Evolutionary conservation across 2,888 invertebrate genomes (phyloP), one percentile per base, ranked within the genome.

Genomic region (Rhingia rostrata): DNA sequence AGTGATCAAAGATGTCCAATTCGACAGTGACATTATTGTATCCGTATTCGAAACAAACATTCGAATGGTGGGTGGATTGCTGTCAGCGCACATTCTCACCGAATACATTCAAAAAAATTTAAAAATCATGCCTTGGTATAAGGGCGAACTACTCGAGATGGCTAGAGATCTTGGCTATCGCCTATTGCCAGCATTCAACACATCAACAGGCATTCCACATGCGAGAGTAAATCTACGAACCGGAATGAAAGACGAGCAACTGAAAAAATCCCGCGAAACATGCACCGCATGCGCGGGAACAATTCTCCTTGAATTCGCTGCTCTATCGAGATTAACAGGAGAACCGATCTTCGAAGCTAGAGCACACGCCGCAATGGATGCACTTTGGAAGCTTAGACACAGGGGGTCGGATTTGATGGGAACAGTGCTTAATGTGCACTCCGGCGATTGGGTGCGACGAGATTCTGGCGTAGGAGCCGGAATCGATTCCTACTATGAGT

Each of bases 11-110:
- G 95, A 97, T 91, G 97, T 99, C 6, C 94, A 94, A 69, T 99
- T 99, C 91, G 98, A 99, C 90, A 96, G 94, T 87, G 98, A 99
- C 92, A 95, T 99, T 81, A 94, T 98, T 67, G 99, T 99, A 6
- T 99, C 99, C 0, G 97, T 99, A 4, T 99, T 99, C 92, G 99
- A 99, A 92, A 98, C 98, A 6, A 99, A 99, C 91, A 99, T 99
- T 88, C 93, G 99, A 87, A 95, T 99, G 92, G 93, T 99, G n/a
- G 99, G 99, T 4, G 99, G 99, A 51, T 92, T 99, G 33, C 91
- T 99, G 12, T 98, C 98, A 5, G 98, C 97, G 10, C 99, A 99
- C 91, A 95, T 98, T 84, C 92, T 99, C 80, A 96, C 98, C 0
- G 95, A 95, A 87, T 95, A 95, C 87, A 92, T 99, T 69, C 96